Conservation (phyloP, 2,113 vertebrate genomes). For the Illadopsis cleaveri region DNA sequence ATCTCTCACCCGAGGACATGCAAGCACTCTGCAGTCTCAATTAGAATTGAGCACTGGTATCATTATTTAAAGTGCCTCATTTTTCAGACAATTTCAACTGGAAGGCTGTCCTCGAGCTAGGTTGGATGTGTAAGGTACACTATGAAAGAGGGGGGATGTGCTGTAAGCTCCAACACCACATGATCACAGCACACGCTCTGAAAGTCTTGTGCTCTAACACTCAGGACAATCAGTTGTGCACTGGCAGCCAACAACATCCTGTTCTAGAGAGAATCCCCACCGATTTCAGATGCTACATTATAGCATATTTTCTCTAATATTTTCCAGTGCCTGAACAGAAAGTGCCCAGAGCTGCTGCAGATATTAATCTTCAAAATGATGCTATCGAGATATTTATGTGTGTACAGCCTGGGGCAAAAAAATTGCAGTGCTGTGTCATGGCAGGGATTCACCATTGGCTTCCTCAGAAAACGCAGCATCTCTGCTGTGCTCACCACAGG, state of each 20-base stretch:
- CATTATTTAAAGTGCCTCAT: not conserved
- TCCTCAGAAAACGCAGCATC: not conserved
- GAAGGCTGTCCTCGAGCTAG: not conserved
- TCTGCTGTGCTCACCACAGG: not conserved
- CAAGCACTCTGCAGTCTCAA: not conserved
- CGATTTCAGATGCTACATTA: not conserved
- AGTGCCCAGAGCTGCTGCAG: not conserved
- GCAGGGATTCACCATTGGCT: not conserved
- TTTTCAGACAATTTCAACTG: not conserved
- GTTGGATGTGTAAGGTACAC: not conserved
- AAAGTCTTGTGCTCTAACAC: not conserved
- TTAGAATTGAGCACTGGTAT: not conserved
- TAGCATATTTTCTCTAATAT: not conserved
- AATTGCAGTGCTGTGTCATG: not conserved
- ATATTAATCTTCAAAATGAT: not conserved
- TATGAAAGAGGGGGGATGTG: not conserved
- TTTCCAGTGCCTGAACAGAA: not conserved
- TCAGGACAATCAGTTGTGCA: fast-evolving
- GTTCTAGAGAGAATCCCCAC: not conserved
- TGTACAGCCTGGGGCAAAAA: not conserved
- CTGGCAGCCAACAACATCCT: not conserved
- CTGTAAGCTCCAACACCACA: not conserved
- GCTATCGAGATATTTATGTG: not conserved
- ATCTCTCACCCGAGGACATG: not conserved
- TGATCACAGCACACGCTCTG: fast-evolving